A percentile compares a stretch with the other conserved stretches of the same genome.
Conservation (phyloP, 2,113 vertebrate species). For the Cottus gobio region DNA sequence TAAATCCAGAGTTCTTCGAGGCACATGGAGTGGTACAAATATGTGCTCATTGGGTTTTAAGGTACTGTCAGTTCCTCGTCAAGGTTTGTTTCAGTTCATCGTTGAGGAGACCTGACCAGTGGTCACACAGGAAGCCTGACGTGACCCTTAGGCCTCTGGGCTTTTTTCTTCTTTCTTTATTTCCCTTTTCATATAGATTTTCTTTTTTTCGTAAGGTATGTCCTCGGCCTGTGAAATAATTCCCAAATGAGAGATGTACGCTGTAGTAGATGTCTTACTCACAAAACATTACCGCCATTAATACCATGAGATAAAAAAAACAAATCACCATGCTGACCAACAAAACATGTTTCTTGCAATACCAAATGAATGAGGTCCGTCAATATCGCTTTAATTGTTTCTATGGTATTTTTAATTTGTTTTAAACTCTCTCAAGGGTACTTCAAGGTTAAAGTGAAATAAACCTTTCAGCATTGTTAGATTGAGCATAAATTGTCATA, state of each 20-base stretch:
- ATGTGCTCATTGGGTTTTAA: constrained; percentile 82
- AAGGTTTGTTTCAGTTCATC: constrained; percentile 70
- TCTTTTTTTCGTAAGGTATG: constrained; percentile 41
- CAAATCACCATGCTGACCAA: constrained; percentile 51
- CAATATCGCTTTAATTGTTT: constrained; percentile 31
- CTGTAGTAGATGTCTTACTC: constrained; percentile 56
- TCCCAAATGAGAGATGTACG: constrained; percentile 51
- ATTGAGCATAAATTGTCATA: constrained; percentile 67
- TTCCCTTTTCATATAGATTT: constrained; percentile 31
- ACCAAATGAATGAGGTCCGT: constrained; percentile 47
- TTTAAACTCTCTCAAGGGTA: constrained; percentile 23
- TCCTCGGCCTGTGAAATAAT: constrained; percentile 57
- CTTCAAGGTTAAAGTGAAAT: constrained; percentile 35
- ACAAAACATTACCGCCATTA: constrained; percentile 43
- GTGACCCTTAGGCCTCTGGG: constrained; percentile 42
- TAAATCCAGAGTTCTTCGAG: constrained; percentile 79
- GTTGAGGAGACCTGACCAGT: constrained; percentile 53
- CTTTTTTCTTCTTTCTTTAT: constrained; percentile 11
- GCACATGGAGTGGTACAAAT: constrained; percentile 82
- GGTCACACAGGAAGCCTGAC: constrained; percentile 54
- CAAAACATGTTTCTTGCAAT: constrained; percentile 37
- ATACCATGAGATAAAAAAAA: constrained; percentile 51
- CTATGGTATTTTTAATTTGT: neutral
- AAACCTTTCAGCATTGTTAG: constrained; percentile 56
- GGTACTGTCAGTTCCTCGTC: constrained; percentile 75